A percentile compares a stretch with the other conserved stretches of the same genome.
Evolutionary conservation across 2,113 vertebrate genomes (phyloP).

Genomic region (Ictidomys tridecemlineatus): DNA sequence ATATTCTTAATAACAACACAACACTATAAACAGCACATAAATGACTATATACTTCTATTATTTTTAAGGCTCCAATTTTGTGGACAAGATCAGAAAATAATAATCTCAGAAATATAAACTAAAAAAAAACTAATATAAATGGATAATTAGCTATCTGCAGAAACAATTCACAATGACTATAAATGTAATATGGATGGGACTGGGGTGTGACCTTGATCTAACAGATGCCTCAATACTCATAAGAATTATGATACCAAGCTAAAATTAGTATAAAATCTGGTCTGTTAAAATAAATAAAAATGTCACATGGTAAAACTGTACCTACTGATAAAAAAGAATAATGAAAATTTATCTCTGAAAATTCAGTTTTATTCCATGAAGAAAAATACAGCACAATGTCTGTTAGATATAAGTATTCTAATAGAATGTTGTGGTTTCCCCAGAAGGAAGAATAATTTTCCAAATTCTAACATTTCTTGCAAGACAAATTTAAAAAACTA

Average conservation of each 20-base stretch:
- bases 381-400: neutral
- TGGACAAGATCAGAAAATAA: constrained; percentile 43
- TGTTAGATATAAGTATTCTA: neutral
- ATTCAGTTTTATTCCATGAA: constrained; percentile 2
- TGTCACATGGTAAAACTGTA: neutral
- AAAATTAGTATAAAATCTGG: neutral
- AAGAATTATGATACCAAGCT: constrained; percentile 3
- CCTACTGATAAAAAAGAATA: constrained; percentile 37
- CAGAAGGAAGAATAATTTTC: neutral
- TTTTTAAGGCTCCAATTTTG: constrained; percentile 55
- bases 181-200: neutral
- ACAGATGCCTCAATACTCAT: neutral
- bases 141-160: neutral
- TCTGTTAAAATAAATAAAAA: constrained; percentile 29
- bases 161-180: neutral
- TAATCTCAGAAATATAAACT: constrained; percentile 32
- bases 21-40: constrained; percentile 21
- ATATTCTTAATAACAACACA: constrained; percentile 48
- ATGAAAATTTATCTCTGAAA: constrained; percentile 15
- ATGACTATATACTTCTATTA: neutral
- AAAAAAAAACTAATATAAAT: constrained; percentile 47
- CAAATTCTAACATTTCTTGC: neutral
- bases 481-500: neutral
- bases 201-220: neutral
- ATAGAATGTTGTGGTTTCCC: neutral